Evolutionary conservation across 2,797 vertebrate species (phyloP).

Genomic region (Gymnodraco acuticeps): DNA sequence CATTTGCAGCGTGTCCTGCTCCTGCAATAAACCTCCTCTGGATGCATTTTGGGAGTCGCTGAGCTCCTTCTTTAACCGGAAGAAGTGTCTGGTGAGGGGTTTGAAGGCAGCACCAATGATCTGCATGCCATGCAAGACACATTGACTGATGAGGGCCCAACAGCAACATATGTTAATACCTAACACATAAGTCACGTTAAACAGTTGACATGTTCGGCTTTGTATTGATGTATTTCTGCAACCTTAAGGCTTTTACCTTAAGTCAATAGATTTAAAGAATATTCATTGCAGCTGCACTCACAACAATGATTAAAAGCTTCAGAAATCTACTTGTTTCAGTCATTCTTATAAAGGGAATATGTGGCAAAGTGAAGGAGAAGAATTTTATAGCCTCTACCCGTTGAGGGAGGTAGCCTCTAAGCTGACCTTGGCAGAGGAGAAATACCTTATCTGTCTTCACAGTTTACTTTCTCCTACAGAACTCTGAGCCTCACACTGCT

Average conservation of each 20-base stretch:
- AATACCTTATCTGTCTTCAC: slow-evolving; percentile 57
- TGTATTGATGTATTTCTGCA: slow-evolving; percentile 8
- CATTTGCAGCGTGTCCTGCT: slow-evolving; percentile 18
- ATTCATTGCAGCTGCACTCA: not conserved
- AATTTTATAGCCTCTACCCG: slow-evolving; percentile 14
- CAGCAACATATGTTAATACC: not conserved
- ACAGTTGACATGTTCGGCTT: not conserved
- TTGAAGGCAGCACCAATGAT: slow-evolving; percentile 23
- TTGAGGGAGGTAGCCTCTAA: slow-evolving; percentile 17
- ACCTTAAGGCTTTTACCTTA: slow-evolving; percentile 7
- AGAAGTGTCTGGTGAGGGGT: slow-evolving; percentile 20
- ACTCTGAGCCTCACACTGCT: slow-evolving; percentile 2
- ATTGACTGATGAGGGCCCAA: slow-evolving; percentile 27
- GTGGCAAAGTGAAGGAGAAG: slow-evolving; percentile 14
- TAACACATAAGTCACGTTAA: slow-evolving; percentile 22
- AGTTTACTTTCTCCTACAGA: slow-evolving; percentile 65
- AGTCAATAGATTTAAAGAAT: not conserved
- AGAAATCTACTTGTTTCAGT: not conserved
- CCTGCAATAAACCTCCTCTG: slow-evolving; percentile 38
- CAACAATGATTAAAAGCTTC: not conserved
- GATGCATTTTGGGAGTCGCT: slow-evolving; percentile 23
- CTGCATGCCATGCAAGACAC: slow-evolving; percentile 1
- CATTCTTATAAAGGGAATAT: not conserved
- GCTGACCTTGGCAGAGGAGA: slow-evolving; percentile 51
- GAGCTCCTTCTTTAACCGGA: slow-evolving; percentile 34